Evolutionary conservation across 2,113 vertebrate genomes (phyloP).

Genomic region (Gadus chalcogrammus): DNA sequence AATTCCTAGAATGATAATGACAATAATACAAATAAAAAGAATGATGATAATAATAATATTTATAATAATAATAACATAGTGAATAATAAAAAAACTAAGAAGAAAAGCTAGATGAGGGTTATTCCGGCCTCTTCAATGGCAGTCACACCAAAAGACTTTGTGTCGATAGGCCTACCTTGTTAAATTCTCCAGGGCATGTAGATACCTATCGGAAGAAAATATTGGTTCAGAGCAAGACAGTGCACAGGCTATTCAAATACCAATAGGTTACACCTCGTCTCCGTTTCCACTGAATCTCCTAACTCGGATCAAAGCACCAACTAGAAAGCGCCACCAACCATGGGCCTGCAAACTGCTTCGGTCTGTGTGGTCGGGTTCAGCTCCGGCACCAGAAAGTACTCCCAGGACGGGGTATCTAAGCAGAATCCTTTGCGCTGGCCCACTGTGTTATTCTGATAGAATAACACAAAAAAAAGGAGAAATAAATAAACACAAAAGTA

Average conservation of each 20-base stretch:
- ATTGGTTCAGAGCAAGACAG: neutral
- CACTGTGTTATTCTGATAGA: too few relatives aligned
- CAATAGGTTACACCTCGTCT: neutral
- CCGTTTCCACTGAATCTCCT: neutral
- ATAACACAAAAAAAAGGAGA: too few relatives aligned
- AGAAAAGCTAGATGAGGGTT: neutral
- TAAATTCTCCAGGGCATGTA: constrained; percentile 61
- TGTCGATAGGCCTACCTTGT: constrained; percentile 60
- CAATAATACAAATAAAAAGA: too few relatives aligned
- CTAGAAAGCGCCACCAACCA: constrained; percentile 38
- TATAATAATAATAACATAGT: too few relatives aligned
- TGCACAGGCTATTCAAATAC: neutral
- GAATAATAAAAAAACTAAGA: neutral
- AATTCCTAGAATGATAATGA: constrained; percentile 38
- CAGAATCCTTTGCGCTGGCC: too few relatives aligned
- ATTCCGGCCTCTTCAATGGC: neutral
- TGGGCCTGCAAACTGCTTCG: constrained; percentile 52
- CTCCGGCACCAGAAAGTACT: constrained; percentile 41
- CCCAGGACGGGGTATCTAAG: too few relatives aligned
- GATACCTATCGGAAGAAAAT: constrained; percentile 51
- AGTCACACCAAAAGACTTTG: neutral
- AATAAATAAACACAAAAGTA: too few relatives aligned
- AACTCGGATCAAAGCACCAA: too few relatives aligned
- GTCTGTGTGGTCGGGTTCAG: constrained; percentile 47
- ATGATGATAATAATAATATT: too few relatives aligned